Percentiles rank a stretch among this genome's conserved stretches.
These are phyloP conservation scores for Balanococcus diminutus DNA, from an alignment of 2,888 invertebrate species.

Conservation along the genomic window DNA sequence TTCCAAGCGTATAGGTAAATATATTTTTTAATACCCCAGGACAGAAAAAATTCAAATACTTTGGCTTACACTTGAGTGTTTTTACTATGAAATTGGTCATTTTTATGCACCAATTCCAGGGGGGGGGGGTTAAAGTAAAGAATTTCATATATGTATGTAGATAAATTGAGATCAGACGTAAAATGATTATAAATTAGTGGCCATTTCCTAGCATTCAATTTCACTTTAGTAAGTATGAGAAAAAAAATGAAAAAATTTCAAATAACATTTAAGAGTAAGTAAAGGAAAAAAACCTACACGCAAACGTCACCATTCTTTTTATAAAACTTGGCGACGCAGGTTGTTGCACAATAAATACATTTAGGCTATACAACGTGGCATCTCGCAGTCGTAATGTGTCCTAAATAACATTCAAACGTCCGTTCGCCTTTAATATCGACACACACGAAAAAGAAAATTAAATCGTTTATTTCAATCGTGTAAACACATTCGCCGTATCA, in stretches of 20 bases:
- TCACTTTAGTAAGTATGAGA: background rate
- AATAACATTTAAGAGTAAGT: background rate
- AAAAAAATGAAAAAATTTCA: too few species aligned
- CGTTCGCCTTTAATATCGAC: constrained; percentile 30
- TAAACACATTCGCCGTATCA: constrained; percentile 23
- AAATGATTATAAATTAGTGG: background rate
- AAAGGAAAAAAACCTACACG: background rate
- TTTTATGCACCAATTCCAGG: too few species aligned
- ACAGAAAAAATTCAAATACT: too few species aligned
- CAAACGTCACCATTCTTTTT: background rate
- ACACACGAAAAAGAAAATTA: constrained; percentile 28
- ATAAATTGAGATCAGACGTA: too few species aligned
- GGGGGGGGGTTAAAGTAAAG: too few species aligned
- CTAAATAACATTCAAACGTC: constrained; percentile 20
- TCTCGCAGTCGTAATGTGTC: background rate
- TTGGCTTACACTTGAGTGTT: too few species aligned
- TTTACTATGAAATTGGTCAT: too few species aligned
- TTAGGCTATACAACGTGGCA: background rate
- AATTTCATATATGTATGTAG: too few species aligned
- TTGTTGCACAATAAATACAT: background rate
- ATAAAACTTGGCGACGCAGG: background rate
- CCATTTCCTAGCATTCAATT: background rate
- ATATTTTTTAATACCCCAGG: too few species aligned
- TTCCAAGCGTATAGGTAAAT: too few species aligned
- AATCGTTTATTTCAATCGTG: constrained; percentile 25